A percentile compares a stretch with the other conserved stretches of the same genome.
Conservation (phyloP, 1,140 invertebrate genomes). For the Lepidurus packardi region DNA sequence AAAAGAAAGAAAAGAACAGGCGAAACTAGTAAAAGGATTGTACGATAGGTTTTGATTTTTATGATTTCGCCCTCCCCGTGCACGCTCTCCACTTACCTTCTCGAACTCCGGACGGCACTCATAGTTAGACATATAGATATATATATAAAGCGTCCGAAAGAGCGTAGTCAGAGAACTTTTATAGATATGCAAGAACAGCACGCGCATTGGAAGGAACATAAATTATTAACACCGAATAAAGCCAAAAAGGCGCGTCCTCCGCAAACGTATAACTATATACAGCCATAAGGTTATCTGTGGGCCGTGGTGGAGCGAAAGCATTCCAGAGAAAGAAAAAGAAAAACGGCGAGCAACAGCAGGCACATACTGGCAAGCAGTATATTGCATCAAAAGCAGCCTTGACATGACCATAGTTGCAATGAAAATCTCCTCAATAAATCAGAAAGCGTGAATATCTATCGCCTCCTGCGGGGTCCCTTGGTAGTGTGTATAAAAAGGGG, state of each 20-base stretch:
- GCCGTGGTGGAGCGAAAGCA: neutral
- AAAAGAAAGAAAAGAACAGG: neutral
- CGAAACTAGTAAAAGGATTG: neutral
- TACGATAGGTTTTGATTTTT: neutral
- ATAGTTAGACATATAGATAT: no score
- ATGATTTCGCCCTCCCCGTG: constrained; percentile 11
- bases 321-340: neutral
- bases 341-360: neutral
- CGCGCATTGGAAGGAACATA: constrained; percentile 10
- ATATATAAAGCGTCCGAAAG: neutral
- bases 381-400: neutral
- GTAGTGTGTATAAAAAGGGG: neutral
- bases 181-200: neutral
- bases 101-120: no score
- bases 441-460: constrained; percentile 9
- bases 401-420: neutral
- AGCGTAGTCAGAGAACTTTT: neutral
- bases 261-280: neutral
- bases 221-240: neutral
- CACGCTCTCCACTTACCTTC: neutral
- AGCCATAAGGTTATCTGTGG: neutral
- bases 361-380: no score
- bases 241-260: constrained; percentile 1
- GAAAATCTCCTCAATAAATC: neutral
- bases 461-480: neutral